Percentiles rank a stretch among this genome's conserved stretches.
Evolutionary conservation across 35 echinoderm and acorn worm species (phyloP).

Genomic region (Apostichopus japonicus): DNA sequence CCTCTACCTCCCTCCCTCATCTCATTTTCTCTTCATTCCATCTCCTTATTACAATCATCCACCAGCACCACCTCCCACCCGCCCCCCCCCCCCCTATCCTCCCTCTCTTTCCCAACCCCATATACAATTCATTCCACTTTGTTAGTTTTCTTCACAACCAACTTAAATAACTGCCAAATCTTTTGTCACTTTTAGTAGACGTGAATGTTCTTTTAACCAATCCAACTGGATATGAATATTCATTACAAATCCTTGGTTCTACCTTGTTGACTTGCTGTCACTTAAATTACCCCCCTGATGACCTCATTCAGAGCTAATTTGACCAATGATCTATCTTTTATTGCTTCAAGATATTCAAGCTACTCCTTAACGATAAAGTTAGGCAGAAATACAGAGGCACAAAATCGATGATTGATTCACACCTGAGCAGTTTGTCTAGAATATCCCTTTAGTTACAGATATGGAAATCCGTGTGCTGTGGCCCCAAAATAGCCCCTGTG

Average conservation of each 20-base stretch:
- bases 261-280: constrained; percentile 6
- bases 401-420: constrained; percentile 14
- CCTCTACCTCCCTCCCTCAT: no score
- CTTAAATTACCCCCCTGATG: background rate
- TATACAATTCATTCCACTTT: no score
- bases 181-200: no score
- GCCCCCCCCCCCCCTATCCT: no score
- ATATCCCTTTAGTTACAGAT: background rate
- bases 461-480: background rate
- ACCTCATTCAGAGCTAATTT: background rate
- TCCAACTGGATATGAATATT: background rate
- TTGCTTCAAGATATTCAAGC: background rate
- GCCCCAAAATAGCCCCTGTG: background rate
- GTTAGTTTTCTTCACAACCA: no score
- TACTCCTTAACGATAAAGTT: background rate
- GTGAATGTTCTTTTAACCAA: no score
- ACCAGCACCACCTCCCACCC: no score
- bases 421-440: background rate
- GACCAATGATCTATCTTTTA: background rate
- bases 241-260: background rate
- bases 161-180: no score
- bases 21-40: no score
- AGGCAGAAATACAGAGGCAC: background rate
- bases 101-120: no score
- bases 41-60: no score